Percentiles rank a stretch among this genome's conserved stretches.
These are phyloP conservation scores for Hydrotaea cyrtoneurina DNA, from an alignment of 2,888 invertebrate species.

Conservation along the genomic window DNA sequence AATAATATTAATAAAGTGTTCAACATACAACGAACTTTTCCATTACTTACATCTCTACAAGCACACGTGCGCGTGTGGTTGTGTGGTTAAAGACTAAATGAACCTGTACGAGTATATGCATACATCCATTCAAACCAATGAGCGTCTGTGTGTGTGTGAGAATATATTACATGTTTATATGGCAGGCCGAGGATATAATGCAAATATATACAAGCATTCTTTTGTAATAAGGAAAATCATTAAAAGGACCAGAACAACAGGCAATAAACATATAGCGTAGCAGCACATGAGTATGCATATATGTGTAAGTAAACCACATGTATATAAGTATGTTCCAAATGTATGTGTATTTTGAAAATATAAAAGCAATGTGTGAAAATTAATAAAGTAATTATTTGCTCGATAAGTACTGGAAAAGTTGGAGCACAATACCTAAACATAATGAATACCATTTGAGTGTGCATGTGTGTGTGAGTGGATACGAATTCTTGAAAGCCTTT, in stretches of 20 bases:
- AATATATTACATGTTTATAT: too few species aligned
- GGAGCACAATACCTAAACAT: background rate
- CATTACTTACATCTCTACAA: background rate
- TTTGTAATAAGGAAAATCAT: slow-evolving; percentile 13
- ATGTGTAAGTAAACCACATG: background rate
- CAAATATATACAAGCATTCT: background rate
- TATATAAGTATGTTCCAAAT: background rate
- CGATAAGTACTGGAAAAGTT: slow-evolving; percentile 13
- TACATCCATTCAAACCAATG: too few species aligned
- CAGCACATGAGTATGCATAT: background rate
- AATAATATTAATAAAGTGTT: slow-evolving; percentile 42
- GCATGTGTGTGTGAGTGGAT: background rate
- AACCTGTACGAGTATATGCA: too few species aligned
- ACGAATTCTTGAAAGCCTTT: background rate
- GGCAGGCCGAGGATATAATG: background rate
- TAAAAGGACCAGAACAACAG: slow-evolving; percentile 9
- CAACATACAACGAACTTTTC: background rate
- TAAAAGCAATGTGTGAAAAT: slow-evolving; percentile 38
- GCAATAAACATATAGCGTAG: background rate
- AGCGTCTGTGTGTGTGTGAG: too few species aligned
- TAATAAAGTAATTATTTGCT: slow-evolving; percentile 45
- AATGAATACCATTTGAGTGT: background rate
- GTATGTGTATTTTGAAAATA: slow-evolving; percentile 2
- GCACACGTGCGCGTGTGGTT: background rate
- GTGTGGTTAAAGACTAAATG: background rate